Conservation (phyloP, 2,113 vertebrate genomes). For the Alligator mississippiensis region DNA sequence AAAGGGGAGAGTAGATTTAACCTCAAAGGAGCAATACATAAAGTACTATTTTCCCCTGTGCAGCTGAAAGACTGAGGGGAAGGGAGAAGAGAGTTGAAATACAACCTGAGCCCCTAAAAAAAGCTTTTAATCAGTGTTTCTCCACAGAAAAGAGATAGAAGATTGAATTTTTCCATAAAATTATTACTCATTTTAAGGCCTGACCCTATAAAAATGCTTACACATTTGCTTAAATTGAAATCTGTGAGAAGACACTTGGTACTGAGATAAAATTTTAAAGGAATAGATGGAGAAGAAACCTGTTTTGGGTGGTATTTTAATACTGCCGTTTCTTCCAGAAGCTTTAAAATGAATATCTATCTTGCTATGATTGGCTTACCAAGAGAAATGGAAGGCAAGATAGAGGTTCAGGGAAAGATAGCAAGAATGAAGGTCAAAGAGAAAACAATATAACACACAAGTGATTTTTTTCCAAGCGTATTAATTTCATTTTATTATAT, state of each 20-base stretch:
- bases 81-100: not conserved
- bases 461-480: not conserved
- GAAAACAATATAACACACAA: not conserved
- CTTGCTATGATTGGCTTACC: not conserved
- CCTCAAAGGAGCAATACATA: conserved; percentile 54
- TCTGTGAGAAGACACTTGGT: not conserved
- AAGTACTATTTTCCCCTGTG: conserved; percentile 30
- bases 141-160: not conserved
- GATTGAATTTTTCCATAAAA: accelerated
- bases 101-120: not conserved
- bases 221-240: not conserved
- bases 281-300: not conserved
- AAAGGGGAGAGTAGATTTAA: conserved; percentile 39
- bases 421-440: not conserved
- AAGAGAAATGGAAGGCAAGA: too few species aligned
- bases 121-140: not conserved
- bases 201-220: not conserved
- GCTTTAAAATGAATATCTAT: not conserved
- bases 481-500: not conserved
- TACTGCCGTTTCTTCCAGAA: not conserved
- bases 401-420: not conserved
- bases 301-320: not conserved
- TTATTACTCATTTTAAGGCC: not conserved
- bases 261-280: not conserved
- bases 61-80: conserved; percentile 13